Base-by-base conservation (phyloP, 30 jellyfish, hydroid and myxozoan species). In the Aurelia coerulea region DNA sequence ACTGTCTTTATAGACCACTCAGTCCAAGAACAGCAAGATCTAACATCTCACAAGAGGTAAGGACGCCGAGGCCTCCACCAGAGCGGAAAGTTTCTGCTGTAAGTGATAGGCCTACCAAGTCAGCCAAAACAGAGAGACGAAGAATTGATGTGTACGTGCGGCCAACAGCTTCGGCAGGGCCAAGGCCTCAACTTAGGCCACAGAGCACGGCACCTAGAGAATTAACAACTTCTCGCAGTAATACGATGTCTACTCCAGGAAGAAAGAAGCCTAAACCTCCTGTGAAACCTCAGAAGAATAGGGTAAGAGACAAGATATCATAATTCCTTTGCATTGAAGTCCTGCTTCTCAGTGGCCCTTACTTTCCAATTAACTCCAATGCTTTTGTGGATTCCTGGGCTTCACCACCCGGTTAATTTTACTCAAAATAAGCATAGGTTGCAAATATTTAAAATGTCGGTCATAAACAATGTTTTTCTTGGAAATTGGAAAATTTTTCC, bases 101-200 rank as follows among this genome's bases (percentile, higher is more conserved):
- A 2, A 11, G 66, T 37, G 87, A 73, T 54, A 56, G 91, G 34
- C 75, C 65, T 46, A 70, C 82, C 58, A 88, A 88, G 79, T 88
- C 96, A 1, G 96, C 96, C 34, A 78, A 76, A 58, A 49, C 83
- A 14, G 88, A 73, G 33, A 79, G 95, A 68, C 86, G 58, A 10
- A 78, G 88, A 33, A 84, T 84, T 11, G 93, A 84, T 78, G 88
- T 73, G 13, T 64, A 74, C 76, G 67, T 73, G 5, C 83, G 93
- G 10, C 93, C 93, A 16, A 46, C 84, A 1, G 88, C 75, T 6
- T 84, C 93, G 14, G 93, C 93, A n/a, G 18, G 62, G 31, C 69
- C 88, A 9, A 64, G 88, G 29, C 56, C 46, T 32, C 60, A 10
- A 59, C 15, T 84, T 1, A 84, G 93, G n/a, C 93, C 88, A 29